A percentile compares a stretch with the other conserved stretches of the same genome.
phyloP scores from a whole-genome alignment of 2,888 invertebrate genomes.

The Leptinotarsa peninsularis region DNA sequence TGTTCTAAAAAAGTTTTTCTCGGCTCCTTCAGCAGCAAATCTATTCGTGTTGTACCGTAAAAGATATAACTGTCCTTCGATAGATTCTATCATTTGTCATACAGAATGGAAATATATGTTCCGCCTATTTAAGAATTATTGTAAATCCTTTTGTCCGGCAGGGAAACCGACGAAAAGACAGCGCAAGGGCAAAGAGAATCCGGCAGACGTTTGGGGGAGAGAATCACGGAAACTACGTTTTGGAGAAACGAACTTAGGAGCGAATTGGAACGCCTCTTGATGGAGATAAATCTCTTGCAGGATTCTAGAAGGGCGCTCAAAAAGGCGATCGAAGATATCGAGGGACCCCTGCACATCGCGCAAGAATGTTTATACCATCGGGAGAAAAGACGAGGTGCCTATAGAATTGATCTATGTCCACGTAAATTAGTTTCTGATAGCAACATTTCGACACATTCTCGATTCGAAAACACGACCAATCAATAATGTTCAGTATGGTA shows the following conservation, averaged over 20 bases:
- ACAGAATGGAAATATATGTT: too few relatives aligned
- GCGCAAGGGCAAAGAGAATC: conserved; percentile 85
- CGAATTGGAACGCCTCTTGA: conserved; percentile 86
- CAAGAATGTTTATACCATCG: conserved; percentile 95
- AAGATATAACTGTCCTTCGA: too few relatives aligned
- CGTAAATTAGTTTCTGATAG: too few relatives aligned
- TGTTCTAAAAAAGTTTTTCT: too few relatives aligned
- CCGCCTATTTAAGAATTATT: too few relatives aligned
- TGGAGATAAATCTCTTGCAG: conserved; percentile 80
- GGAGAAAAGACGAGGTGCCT: conserved; percentile 82
- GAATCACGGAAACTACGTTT: conserved; percentile 91
- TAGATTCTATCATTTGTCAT: too few relatives aligned
- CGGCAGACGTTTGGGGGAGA: conserved; percentile 88
- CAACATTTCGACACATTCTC: too few relatives aligned
- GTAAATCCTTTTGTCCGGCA: neutral
- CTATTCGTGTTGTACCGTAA: too few relatives aligned
- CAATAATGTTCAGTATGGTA: too few relatives aligned
- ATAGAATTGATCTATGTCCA: neutral
- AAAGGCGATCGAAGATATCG: conserved; percentile 81
- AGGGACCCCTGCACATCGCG: conserved; percentile 91
- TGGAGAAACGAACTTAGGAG: conserved; percentile 91
- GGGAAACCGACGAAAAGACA: conserved; percentile 83
- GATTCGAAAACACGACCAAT: too few relatives aligned
- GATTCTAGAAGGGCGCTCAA: conserved; percentile 81
- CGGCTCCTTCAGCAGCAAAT: too few relatives aligned